Percentiles rank a stretch among this genome's conserved stretches.
These are phyloP conservation scores for Polylopha cassiicola DNA, from an alignment of 2,888 invertebrate genomes.

Conservation along the genomic window DNA sequence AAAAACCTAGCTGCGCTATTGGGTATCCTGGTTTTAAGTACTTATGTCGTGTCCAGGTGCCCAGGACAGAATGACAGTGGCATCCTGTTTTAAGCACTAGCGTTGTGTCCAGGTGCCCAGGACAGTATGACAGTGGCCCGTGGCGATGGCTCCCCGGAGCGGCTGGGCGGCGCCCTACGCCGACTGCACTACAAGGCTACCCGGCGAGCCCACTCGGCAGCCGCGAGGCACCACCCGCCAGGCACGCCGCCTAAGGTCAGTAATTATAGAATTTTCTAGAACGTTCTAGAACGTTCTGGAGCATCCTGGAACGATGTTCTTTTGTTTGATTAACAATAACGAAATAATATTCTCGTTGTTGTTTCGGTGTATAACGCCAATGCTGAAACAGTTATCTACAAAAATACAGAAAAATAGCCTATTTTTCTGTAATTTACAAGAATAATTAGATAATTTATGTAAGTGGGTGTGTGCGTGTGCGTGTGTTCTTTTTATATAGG, in stretches of 20 bases:
- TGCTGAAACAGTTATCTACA: no score
- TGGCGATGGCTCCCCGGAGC: conserved; percentile 66
- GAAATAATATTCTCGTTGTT: no score
- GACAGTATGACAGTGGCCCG: conserved; percentile 68
- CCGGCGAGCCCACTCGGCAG: conserved; percentile 66
- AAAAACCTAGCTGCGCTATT: no score
- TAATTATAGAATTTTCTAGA: not conserved
- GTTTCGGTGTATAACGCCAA: no score
- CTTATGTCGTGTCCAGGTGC: conserved; percentile 48
- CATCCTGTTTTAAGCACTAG: conserved; percentile 24
- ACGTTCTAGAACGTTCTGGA: no score
- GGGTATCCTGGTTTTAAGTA: not conserved
- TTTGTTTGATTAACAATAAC: not conserved
- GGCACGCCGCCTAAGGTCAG: conserved; percentile 56
- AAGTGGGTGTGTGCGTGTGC: no score
- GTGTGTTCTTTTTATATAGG: no score
- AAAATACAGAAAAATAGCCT: no score
- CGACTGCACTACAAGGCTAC: conserved; percentile 82
- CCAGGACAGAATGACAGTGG: conserved; percentile 70
- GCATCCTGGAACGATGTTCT: no score
- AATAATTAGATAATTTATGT: no score
- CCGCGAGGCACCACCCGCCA: conserved; percentile 57
- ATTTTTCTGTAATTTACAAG: no score
- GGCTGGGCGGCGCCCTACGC: conserved; percentile 77
- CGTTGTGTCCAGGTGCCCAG: conserved; percentile 57